Percentiles rank a stretch among this genome's conserved stretches.
These are phyloP conservation scores for Nomada ferruginata DNA, from an alignment of 2,888 invertebrate species.

Conservation along the genomic window DNA sequence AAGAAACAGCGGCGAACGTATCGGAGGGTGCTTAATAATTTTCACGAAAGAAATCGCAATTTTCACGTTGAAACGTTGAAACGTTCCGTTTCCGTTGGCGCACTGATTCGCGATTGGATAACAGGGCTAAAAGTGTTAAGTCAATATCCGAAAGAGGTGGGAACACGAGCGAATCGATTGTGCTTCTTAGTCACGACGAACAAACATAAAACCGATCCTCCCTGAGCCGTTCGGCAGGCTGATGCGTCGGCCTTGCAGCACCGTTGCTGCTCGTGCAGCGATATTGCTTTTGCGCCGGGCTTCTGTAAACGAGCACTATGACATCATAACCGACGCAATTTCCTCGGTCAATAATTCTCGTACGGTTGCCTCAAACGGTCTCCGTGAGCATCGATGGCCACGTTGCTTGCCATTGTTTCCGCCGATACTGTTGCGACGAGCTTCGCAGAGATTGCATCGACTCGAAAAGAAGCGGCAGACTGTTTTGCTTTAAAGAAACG, in stretches of 20 bases:
- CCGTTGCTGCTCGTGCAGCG: conserved; percentile 21
- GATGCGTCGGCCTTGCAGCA: conserved; percentile 6
- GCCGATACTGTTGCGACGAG: background rate
- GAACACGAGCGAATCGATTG: conserved; percentile 30
- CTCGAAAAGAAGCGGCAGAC: background rate
- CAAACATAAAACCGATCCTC: conserved; percentile 13
- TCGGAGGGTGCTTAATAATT: too few relatives aligned
- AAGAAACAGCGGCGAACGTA: too few relatives aligned
- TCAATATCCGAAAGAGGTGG: conserved; percentile 35
- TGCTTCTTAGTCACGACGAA: background rate
- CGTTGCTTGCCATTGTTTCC: conserved; percentile 8
- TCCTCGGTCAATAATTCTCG: conserved; percentile 29
- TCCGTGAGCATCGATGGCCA: background rate
- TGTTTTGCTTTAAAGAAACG: background rate
- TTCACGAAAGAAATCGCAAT: background rate
- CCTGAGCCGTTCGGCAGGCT: background rate
- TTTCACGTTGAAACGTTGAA: background rate
- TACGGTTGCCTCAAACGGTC: background rate
- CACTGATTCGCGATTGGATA: conserved; percentile 38
- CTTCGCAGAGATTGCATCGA: background rate
- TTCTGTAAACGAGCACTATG: conserved; percentile 31
- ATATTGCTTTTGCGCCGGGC: conserved; percentile 6
- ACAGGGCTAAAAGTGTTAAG: conserved; percentile 30
- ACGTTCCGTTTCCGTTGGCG: background rate
- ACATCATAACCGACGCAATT: conserved; percentile 45